A percentile compares a stretch with the other conserved stretches of the same genome.
phyloP scores from a whole-genome alignment of 2,888 invertebrate species.

The Synergus japonicus region DNA sequence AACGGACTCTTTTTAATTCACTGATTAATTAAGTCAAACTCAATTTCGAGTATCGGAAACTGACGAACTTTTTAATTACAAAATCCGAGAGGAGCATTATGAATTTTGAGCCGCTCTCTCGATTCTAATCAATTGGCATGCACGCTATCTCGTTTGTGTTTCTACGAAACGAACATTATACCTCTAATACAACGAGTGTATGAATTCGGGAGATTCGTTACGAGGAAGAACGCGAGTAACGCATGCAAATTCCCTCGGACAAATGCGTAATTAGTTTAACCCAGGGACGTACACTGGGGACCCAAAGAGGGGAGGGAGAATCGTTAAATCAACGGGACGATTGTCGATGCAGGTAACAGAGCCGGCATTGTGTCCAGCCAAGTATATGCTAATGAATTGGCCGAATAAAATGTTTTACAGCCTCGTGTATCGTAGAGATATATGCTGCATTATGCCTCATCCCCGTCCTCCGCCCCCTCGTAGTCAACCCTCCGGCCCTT shows the following conservation, averaged over 20 bases:
- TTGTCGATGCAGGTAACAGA: conserved; percentile 43
- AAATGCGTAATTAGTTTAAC: conserved; percentile 70
- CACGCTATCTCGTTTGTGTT: conserved; percentile 17
- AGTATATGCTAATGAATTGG: conserved; percentile 45
- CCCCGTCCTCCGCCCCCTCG: not conserved
- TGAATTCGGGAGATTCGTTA: conserved; percentile 51
- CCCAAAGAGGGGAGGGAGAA: conserved; percentile 38
- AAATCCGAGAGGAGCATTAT: not conserved
- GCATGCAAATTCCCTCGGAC: conserved; percentile 69
- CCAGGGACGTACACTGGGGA: conserved; percentile 38
- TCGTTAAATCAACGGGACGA: conserved; percentile 55
- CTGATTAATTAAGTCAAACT: not conserved
- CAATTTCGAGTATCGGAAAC: not conserved
- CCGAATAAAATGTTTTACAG: conserved; percentile 44
- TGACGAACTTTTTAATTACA: conserved; percentile 2
- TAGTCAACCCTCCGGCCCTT: not conserved
- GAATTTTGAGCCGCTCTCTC: not conserved
- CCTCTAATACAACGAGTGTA: not conserved
- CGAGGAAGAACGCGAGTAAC: conserved; percentile 58
- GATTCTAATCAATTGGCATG: conserved; percentile 19
- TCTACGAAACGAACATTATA: not conserved
- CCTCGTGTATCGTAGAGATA: conserved; percentile 1
- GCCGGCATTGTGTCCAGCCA: conserved; percentile 24
- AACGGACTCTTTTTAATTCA: not conserved
- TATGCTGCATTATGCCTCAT: conserved; percentile 9